A percentile compares a stretch with the other conserved stretches of the same genome.
Conservation (phyloP, 1,140 invertebrate genomes). For the Dendroctonus ponderosae region DNA sequence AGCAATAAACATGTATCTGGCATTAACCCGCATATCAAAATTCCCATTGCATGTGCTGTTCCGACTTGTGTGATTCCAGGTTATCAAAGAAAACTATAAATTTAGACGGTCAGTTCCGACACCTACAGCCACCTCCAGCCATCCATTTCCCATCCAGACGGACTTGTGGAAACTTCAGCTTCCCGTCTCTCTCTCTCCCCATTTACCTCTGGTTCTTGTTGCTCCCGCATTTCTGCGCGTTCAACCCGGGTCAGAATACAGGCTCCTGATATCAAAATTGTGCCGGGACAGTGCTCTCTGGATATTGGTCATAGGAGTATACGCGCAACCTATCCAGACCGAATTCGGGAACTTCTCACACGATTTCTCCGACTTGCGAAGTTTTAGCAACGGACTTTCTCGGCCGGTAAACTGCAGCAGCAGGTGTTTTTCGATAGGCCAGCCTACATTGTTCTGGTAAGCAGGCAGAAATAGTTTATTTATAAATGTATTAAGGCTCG, state of each 20-base stretch:
- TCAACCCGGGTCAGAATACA: slow-evolving; percentile 30
- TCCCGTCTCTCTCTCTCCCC: slow-evolving; percentile 3
- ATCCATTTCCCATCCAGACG: slow-evolving; percentile 31
- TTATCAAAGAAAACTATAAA: slow-evolving; percentile 31
- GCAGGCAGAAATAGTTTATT: not conserved
- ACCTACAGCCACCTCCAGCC: slow-evolving; percentile 23
- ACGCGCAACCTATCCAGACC: slow-evolving; percentile 6
- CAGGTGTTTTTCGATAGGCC: slow-evolving; percentile 17
- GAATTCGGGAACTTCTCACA: slow-evolving; percentile 11
- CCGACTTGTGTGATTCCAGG: not conserved
- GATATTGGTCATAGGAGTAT: slow-evolving; percentile 18
- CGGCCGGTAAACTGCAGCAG: slow-evolving; percentile 24
- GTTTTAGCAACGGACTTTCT: slow-evolving; percentile 22
- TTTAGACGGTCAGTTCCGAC: slow-evolving; percentile 29
- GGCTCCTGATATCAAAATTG: slow-evolving; percentile 31
- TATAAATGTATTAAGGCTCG: not conserved
- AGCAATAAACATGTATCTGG: too few species aligned
- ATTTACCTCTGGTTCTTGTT: not conserved
- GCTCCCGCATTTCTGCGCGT: slow-evolving; percentile 27
- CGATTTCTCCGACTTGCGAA: slow-evolving; percentile 16
- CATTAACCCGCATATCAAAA: too few species aligned
- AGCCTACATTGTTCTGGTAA: not conserved
- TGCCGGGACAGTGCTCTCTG: slow-evolving; percentile 34
- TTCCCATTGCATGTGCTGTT: too few species aligned
- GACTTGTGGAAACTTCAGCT: slow-evolving; percentile 26